Base-by-base conservation (phyloP, 2,888 invertebrate species). In the Standfussiana lucernea region DNA sequence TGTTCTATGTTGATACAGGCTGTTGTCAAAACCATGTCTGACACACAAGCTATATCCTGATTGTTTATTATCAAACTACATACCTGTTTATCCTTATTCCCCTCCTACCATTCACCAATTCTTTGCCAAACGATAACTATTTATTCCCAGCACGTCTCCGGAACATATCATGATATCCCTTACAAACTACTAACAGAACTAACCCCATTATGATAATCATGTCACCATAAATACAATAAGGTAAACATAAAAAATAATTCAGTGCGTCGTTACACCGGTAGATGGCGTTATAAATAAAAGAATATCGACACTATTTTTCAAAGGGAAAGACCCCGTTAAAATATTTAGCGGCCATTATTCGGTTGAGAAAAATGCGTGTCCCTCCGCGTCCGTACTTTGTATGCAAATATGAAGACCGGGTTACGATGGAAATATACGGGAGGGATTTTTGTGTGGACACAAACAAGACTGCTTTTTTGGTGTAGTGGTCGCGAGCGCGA, bases 341-440 rank as follows among this genome's bases (percentile, higher is more conserved):
- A 93, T 94, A 93, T 93, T 93, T 92, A 94, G 91, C 92, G 91
- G 86, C 90, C 91, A 93, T 93, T 93, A 92, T 93, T 92, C 90
- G 90, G 89, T 84, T 87, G 88, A 93, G 93, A 93, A 93, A 93
- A 93, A 94, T 93, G 93, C 89, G 86, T 74, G 90, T 92, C 92
- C 92, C 90, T 91, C 93, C 93, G 90, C 85, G 90, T 89, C 91
- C 93, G 92, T 89, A 93, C 93, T 93, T 92, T 93, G 91, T 93
- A 93, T 93, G 93, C 90, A 92, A 93, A 93, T 93, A 91, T 92
- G 88, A 89, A 86, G 87, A 89, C 90, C 86, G 85, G 89, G 88
- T 88, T 88, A 86, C 75, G 82, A 82, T 80, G 56, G 70, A 18
- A 70, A 84, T 65, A 67, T 84, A 84, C 78, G 73, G 75, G 1